Conservation (phyloP, 2,888 invertebrate genomes). For the Tortrix viridana region DNA sequence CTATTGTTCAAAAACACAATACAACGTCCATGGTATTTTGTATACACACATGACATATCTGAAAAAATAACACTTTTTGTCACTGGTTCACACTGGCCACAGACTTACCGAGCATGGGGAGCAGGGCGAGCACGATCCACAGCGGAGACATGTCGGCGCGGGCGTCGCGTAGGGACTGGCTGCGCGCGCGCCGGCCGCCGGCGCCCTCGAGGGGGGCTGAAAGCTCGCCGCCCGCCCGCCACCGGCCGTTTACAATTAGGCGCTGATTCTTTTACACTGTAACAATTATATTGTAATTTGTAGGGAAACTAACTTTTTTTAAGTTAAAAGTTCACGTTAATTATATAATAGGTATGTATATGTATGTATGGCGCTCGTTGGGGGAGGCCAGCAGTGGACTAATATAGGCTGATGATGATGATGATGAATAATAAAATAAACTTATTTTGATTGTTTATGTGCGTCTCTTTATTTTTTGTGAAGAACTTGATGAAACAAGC, state of each 20-base stretch:
- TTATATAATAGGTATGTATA: too few relatives aligned
- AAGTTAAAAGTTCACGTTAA: too few relatives aligned
- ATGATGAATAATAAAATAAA: too few relatives aligned
- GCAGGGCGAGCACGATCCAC: slow-evolving; percentile 78
- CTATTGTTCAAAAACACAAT: slow-evolving; percentile 49
- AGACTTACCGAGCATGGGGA: slow-evolving; percentile 80
- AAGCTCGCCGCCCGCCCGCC: slow-evolving; percentile 74
- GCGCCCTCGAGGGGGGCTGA: slow-evolving; percentile 53
- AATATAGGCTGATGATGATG: too few relatives aligned
- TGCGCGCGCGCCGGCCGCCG: slow-evolving; percentile 46
- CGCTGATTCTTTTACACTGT: slow-evolving; percentile 6
- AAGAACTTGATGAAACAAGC: too few relatives aligned
- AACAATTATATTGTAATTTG: neutral
- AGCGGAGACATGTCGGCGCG: slow-evolving; percentile 79
- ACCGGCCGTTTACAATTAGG: slow-evolving; percentile 12
- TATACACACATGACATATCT: slow-evolving; percentile 23
- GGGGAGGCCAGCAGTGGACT: too few relatives aligned
- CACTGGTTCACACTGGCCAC: slow-evolving; percentile 49
- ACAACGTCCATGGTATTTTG: slow-evolving; percentile 36
- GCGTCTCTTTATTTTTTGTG: too few relatives aligned
- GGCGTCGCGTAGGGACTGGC: slow-evolving; percentile 75
- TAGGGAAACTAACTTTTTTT: too few relatives aligned
- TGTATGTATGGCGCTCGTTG: too few relatives aligned
- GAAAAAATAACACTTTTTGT: slow-evolving; percentile 17
- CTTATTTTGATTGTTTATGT: too few relatives aligned